Base-by-base conservation (phyloP, 2,797 vertebrate genomes). In the Peromyscus attwateri region DNA sequence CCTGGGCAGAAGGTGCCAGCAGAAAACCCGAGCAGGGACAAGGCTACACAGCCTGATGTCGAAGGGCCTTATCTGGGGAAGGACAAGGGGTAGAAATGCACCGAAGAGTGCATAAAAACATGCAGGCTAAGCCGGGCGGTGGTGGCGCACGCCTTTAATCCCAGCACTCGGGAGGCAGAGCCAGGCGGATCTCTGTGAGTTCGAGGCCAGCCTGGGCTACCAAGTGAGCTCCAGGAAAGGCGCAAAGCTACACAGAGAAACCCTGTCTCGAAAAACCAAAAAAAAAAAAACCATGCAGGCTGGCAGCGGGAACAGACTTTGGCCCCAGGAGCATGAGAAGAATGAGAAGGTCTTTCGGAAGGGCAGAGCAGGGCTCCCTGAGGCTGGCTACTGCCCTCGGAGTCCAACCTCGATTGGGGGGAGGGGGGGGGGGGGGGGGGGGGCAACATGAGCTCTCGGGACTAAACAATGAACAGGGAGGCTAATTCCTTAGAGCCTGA, bases 381-480 rank as follows among this genome's bases (percentile, higher is more conserved):
- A 46, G 49, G 34, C 25, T 37, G 77, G 66, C 62, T 90, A 16
- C 0, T 19, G 0, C 37, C 43, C 14, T 14, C 7, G 1, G 11
- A 16, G 2, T 31, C 73, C 43, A 29, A 75, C 80, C 64, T 75
- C 19, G 43, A 34, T 13, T 4, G 3, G 0, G n/a, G n/a, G n/a
- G n/a, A n/a, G n/a, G n/a, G n/a, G n/a, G 52, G 13, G 52, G 49
- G 2, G 11, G 11, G 49, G 10, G 46, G 46, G 12, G 2, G n/a
- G 27, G 0, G 2, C 2, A 43, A 6, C 5, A 19, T 10, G 40
- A 3, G 43, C 23, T 23, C n/a, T 23, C 2, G 0, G 49, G 46
- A 13, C 34, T 1, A 3, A 75, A 68, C 16, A 9, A 70, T 27
- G 29, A 3, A 6, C 2, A 2, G 71, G 66, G 43, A 88, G 57